Conservation (phyloP, 2,113 vertebrate species). For the Amazona guildingii region DNA sequence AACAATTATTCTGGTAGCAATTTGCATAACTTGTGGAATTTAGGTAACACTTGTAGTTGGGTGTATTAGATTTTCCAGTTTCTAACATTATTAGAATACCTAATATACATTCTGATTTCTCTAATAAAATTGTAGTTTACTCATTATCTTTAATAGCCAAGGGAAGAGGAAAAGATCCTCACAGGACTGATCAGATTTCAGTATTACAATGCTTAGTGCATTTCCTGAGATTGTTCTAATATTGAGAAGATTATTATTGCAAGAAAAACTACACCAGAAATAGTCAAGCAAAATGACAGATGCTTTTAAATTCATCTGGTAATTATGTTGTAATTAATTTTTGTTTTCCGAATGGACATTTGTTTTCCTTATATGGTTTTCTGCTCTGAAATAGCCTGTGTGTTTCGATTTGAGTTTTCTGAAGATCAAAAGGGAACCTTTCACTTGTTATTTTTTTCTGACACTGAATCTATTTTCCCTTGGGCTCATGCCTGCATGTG, state of each 20-base stretch:
- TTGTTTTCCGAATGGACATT: background rate
- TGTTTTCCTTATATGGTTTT: background rate
- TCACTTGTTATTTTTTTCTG: background rate
- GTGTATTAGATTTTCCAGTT: background rate
- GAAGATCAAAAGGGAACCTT: background rate
- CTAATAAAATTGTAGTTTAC: background rate
- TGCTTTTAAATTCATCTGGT: background rate
- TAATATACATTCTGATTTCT: background rate
- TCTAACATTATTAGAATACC: background rate
- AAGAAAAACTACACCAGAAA: background rate
- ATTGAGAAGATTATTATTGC: background rate
- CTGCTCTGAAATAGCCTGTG: background rate
- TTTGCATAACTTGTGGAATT: background rate
- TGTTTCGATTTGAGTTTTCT: background rate
- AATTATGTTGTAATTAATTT: background rate
- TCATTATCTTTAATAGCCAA: background rate
- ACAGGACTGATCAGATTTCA: background rate
- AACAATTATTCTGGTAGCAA: background rate
- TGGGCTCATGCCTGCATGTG: background rate
- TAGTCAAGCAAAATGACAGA: background rate
- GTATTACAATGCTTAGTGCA: background rate
- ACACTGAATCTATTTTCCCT: background rate
- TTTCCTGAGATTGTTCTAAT: background rate
- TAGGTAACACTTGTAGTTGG: background rate
- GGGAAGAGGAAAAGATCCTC: background rate